Conservation (phyloP, 2,888 invertebrate species). For the Agrochola macilenta region DNA sequence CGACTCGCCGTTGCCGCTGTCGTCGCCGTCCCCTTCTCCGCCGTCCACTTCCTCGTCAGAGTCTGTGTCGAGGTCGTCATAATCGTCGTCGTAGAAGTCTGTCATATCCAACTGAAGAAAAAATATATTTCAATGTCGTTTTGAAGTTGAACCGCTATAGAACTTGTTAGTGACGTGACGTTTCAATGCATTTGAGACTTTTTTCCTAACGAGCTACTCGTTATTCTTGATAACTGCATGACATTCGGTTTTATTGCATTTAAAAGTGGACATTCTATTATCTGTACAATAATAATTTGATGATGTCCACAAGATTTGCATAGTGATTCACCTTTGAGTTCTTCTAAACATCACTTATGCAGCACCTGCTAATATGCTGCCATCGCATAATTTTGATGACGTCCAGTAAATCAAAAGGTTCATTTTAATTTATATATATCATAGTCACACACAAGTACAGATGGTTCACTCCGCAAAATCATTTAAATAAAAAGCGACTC, state of each 20-base stretch:
- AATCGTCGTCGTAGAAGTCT: slow-evolving; percentile 99
- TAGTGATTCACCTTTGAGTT: not conserved
- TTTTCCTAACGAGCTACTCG: slow-evolving; percentile 1
- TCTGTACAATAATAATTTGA: not conserved
- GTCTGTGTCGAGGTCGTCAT: slow-evolving; percentile 96
- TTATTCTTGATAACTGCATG: slow-evolving; percentile 11
- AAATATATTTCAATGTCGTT: slow-evolving; percentile 6
- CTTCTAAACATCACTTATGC: not conserved
- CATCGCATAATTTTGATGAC: not conserved
- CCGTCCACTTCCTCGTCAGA: slow-evolving; percentile 92
- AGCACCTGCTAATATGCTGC: not conserved
- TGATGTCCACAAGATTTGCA: not conserved
- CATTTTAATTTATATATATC: slow-evolving; percentile 27
- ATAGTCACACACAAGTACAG: too few relatives aligned
- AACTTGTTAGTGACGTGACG: slow-evolving; percentile 23
- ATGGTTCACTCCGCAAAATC: too few relatives aligned
- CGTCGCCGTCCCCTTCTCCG: slow-evolving; percentile 95
- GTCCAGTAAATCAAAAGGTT: slow-evolving; percentile 5
- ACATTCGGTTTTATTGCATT: not conserved
- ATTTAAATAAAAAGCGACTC: too few relatives aligned
- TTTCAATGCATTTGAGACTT: slow-evolving; percentile 9
- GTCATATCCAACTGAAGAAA: slow-evolving; percentile 95
- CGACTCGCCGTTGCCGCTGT: slow-evolving; percentile 98
- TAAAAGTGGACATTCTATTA: not conserved
- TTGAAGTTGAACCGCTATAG: slow-evolving; percentile 2